These are phyloP conservation scores for Dryococelus australis DNA, from an alignment of 2,888 invertebrate species.

Conservation along the genomic window DNA sequence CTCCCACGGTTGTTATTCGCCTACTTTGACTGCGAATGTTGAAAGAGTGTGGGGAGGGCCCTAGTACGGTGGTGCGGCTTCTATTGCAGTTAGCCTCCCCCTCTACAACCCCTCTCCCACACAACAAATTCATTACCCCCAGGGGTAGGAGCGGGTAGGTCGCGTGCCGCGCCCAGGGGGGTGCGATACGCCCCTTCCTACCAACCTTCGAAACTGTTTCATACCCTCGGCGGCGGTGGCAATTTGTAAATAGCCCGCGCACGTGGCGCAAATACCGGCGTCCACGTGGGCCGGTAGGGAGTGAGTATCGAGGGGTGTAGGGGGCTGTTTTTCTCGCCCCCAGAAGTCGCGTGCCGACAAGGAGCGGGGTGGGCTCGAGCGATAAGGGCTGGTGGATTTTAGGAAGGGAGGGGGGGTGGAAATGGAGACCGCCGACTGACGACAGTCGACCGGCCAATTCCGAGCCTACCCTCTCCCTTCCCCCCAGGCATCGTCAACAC, in stretches of 20 bases:
- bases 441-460: slow-evolving; percentile 16
- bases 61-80: slow-evolving; percentile 5
- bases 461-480: neutral
- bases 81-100: neutral
- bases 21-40: slow-evolving; percentile 10
- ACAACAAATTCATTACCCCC: slow-evolving; percentile 34
- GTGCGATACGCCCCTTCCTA: neutral
- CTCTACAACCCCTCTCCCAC: neutral
- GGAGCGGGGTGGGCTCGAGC: neutral
- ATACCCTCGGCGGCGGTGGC: slow-evolving; percentile 48
- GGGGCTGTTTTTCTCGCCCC: neutral
- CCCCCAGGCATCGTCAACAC: neutral
- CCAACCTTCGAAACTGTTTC: slow-evolving; percentile 27
- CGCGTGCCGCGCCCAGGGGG: neutral
- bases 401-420: neutral
- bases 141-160: neutral
- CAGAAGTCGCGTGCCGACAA: slow-evolving; percentile 16
- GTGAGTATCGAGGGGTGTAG: neutral
- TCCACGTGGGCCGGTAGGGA: neutral
- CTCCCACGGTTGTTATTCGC: slow-evolving; percentile 16
- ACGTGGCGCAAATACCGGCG: slow-evolving; percentile 57
- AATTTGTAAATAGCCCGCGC: slow-evolving; percentile 59
- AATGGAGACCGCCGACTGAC: neutral
- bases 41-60: neutral
- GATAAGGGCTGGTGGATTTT: neutral